phyloP scores from a whole-genome alignment of 2,888 invertebrate genomes.

The Drosophila maculinotata region DNA sequence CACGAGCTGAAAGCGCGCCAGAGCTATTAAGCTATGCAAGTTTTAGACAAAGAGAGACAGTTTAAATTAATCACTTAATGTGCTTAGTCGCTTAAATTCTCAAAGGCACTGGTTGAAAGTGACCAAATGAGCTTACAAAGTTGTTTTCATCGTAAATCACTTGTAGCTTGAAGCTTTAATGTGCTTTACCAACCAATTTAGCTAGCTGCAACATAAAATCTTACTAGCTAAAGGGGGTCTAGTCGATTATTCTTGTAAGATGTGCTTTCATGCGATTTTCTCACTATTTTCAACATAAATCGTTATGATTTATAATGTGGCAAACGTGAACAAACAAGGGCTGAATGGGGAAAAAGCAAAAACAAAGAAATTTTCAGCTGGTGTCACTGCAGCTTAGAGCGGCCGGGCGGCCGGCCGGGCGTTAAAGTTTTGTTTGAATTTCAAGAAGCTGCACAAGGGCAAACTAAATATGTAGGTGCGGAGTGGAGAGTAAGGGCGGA shows the following conservation, averaged over 20 bases:
- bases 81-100: neutral
- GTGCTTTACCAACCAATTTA: neutral
- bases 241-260: no score
- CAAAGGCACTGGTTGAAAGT: conserved; percentile 2
- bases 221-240: no score
- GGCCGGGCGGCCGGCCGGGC: neutral
- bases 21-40: conserved; percentile 2
- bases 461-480: neutral
- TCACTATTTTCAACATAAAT: no score
- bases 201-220: no score
- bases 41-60: neutral
- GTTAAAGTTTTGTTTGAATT: conserved; percentile 3
- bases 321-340: no score
- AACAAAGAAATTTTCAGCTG: neutral
- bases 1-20: conserved; percentile 22
- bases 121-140: no score
- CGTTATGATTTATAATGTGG: no score
- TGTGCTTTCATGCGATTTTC: neutral
- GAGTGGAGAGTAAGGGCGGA: conserved; percentile 9
- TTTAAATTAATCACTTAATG: neutral
- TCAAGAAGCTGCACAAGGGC: conserved; percentile 60
- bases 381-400: conserved; percentile 7
- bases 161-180: neutral
- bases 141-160: no score
- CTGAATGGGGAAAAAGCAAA: no score